phyloP scores from a whole-genome alignment of 2,113 vertebrate genomes.

The Galemys pyrenaicus region DNA sequence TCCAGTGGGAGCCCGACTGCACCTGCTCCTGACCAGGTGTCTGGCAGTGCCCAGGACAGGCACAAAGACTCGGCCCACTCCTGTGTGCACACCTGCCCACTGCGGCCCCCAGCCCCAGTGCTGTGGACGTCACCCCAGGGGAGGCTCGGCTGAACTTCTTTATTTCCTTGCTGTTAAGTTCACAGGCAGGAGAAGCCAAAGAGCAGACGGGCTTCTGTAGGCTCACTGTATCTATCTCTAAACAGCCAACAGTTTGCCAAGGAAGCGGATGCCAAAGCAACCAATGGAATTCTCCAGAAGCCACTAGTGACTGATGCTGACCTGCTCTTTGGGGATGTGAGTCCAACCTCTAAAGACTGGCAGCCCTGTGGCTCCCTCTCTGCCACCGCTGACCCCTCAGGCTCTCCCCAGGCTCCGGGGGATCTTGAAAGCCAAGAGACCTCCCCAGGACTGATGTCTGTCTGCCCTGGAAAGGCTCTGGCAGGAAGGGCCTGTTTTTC shows the following conservation, averaged over 20 bases:
- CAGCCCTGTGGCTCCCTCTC: conserved; percentile 84
- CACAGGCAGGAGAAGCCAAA: too few relatives aligned
- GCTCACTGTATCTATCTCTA: conserved; percentile 47
- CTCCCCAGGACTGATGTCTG: neutral
- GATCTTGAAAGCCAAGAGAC: conserved; percentile 48
- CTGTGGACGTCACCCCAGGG: too few relatives aligned
- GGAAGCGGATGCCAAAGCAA: conserved; percentile 30
- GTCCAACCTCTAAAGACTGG: conserved; percentile 76
- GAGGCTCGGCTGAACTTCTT: too few relatives aligned
- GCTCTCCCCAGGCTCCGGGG: conserved; percentile 61
- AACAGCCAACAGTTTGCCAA: conserved; percentile 66
- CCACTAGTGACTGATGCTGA: neutral
- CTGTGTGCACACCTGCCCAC: too few relatives aligned
- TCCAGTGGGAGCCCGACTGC: too few relatives aligned
- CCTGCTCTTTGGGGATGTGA: conserved; percentile 60
- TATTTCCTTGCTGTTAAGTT: too few relatives aligned
- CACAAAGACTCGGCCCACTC: too few relatives aligned
- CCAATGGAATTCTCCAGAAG: conserved; percentile 56
- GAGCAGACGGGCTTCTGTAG: neutral
- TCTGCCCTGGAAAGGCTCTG: neutral
- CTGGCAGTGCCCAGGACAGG: too few relatives aligned
- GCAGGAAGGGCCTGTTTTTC: neutral
- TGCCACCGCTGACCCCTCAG: conserved; percentile 64
- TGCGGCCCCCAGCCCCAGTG: too few relatives aligned
- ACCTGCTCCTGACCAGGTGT: too few relatives aligned